These are phyloP conservation scores for Presbytis comata DNA, from an alignment of 2,797 vertebrate species.

Conservation along the genomic window DNA sequence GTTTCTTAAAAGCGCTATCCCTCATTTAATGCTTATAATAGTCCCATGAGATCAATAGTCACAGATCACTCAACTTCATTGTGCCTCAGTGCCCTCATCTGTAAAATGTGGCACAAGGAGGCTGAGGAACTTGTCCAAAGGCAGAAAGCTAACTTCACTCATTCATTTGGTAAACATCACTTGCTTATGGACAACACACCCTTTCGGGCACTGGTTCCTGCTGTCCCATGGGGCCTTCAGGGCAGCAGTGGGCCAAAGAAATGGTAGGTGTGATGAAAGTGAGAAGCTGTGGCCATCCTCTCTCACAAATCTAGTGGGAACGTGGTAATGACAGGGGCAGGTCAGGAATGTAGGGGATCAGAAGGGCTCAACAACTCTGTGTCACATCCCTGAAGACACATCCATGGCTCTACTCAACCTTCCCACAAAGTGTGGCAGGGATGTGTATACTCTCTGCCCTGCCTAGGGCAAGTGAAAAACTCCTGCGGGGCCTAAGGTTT, in stretches of 20 bases:
- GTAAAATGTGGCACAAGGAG: conserved; percentile 3
- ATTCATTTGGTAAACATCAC: neutral
- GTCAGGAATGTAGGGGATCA: neutral
- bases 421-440: neutral
- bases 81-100: neutral
- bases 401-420: neutral
- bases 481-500: neutral
- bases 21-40: neutral
- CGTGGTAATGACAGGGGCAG: neutral
- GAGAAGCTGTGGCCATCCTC: neutral
- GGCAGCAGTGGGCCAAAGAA: neutral
- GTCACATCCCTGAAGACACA: neutral
- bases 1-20: neutral
- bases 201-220: neutral
- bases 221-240: neutral
- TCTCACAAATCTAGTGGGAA: neutral
- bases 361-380: neutral
- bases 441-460: neutral
- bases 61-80: neutral
- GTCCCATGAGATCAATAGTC: neutral
- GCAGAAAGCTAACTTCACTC: neutral
- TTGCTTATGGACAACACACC: neutral
- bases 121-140: neutral
- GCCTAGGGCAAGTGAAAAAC: neutral
- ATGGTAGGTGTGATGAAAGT: neutral